These are phyloP conservation scores for Trachelus tabidus DNA, from an alignment of 2,888 invertebrate genomes.

Conservation along the genomic window DNA sequence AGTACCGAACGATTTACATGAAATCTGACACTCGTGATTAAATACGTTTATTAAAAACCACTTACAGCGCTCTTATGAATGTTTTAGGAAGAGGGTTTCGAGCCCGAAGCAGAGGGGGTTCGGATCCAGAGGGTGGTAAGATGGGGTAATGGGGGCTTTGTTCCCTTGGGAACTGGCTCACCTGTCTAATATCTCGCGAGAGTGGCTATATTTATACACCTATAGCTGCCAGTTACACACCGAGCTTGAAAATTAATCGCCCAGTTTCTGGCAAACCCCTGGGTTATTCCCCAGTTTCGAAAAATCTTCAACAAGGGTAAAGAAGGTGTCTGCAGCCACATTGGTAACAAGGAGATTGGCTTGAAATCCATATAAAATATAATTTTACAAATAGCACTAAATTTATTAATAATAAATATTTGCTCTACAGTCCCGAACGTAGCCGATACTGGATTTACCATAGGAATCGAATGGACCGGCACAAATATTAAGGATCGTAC, in stretches of 20 bases:
- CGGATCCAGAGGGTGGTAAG: conserved; percentile 41
- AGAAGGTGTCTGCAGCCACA: background rate
- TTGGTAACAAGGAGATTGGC: no score
- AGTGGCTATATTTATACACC: conserved; percentile 46
- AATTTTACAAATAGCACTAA: fast-evolving
- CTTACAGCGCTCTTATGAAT: conserved; percentile 56
- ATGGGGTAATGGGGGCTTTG: conserved; percentile 60
- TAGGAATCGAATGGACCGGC: background rate
- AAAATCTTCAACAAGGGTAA: background rate
- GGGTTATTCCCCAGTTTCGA: background rate
- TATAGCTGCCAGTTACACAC: conserved; percentile 29
- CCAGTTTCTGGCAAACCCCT: conserved; percentile 15
- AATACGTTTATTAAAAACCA: conserved; percentile 62
- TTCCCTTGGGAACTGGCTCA: conserved; percentile 61
- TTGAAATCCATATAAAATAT: background rate
- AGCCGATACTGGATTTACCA: background rate
- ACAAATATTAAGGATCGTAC: no score
- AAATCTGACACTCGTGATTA: conserved; percentile 57
- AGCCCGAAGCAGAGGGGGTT: conserved; percentile 29
- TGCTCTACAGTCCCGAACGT: no score
- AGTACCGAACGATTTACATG: conserved; percentile 45
- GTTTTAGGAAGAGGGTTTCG: conserved; percentile 44
- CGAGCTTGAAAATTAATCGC: conserved; percentile 45
- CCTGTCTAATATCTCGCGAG: conserved; percentile 61
- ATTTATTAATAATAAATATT: background rate